phyloP scores from a whole-genome alignment of 2,888 invertebrate genomes.

The Octonoba sinensis region DNA sequence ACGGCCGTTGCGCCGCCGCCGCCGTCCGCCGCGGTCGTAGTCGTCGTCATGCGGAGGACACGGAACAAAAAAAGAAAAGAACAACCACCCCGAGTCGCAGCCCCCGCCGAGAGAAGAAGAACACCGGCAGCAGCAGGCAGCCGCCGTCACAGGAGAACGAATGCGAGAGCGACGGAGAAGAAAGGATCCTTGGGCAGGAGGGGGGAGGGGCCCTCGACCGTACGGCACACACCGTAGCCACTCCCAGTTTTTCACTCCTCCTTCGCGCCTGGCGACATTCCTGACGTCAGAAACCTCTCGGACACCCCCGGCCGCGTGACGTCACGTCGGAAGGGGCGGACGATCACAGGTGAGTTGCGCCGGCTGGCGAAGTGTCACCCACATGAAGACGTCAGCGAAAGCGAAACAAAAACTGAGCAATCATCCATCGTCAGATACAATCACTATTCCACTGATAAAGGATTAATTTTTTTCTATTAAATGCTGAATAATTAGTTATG shows the following conservation, averaged over 20 bases:
- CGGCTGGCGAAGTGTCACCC: too few relatives aligned
- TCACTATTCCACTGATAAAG: too few relatives aligned
- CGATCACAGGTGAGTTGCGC: constrained; percentile 39
- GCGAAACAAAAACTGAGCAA: too few relatives aligned
- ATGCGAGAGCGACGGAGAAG: background rate
- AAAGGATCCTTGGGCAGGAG: constrained; percentile 3
- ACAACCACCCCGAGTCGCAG: constrained; percentile 2
- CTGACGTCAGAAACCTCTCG: constrained; percentile 45
- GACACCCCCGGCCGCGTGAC: constrained; percentile 37
- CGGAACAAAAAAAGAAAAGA: background rate
- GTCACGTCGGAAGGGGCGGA: constrained; percentile 36
- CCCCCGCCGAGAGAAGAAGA: background rate
- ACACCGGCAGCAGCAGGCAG: background rate
- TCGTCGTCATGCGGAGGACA: constrained; percentile 38
- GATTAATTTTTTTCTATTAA: too few relatives aligned
- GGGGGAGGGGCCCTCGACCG: constrained; percentile 48
- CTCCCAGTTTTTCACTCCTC: constrained; percentile 50
- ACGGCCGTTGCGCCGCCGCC: constrained; percentile 20
- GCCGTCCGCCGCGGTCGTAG: constrained; percentile 37
- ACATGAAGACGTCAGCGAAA: too few relatives aligned
- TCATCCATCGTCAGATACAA: too few relatives aligned
- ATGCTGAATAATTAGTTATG: too few relatives aligned
- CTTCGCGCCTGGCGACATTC: constrained; percentile 49
- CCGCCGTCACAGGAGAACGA: constrained; percentile 4
- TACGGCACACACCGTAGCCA: constrained; percentile 12